Evolutionary conservation across 2,888 invertebrate genomes (phyloP), one percentile per base, ranked within the genome.

Genomic region (Arge pagana): DNA sequence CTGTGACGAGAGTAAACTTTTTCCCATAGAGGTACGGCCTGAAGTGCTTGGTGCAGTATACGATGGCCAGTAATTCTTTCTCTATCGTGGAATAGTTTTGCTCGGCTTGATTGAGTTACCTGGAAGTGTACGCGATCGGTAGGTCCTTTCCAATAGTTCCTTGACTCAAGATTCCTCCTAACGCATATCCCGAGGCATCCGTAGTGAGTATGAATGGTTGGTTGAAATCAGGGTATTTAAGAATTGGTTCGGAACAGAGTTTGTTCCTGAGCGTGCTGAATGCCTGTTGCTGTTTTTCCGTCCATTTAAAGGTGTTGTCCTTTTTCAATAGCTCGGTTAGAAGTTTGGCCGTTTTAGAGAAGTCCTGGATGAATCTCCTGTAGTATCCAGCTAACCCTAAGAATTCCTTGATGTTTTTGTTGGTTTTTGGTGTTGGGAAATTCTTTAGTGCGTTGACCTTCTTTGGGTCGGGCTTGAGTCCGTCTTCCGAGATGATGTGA

Each of bases 401-500:
- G 24, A 62, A 58, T 13, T 37, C 26, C 35, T 58, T 60, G 3
- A 63, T 52, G 30, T 57, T 45, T 43, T 60, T 62, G n/a, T 19
- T 31, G 3, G 55, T 53, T 50, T 53, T 51, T 33, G 61, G 61
- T 3, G 58, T 48, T 2, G 57, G 57, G 35, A 55, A 62, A 10
- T 59, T 50, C 26, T 52, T 40, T 1, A 63, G 56, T 5, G 56
- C 54, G n/a, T 49, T 33, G 7, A 56, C 54, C 42, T 59, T 59
- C 10, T 41, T 24, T 1, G 61, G 62, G 35, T 62, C 57, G 1
- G 64, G 63, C 42, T 54, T 55, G n/a, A n/a, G n/a, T n/a, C n/a
- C n/a, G n/a, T n/a, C n/a, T n/a, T n/a, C n/a, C n/a, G n/a, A n/a
- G n/a, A 59, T 56, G 10, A 55, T 23, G 23, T 61, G 61, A 3